These are phyloP conservation scores for Trypoxylus dichotomus DNA, from an alignment of 1,140 invertebrate species.

Conservation along the genomic window DNA sequence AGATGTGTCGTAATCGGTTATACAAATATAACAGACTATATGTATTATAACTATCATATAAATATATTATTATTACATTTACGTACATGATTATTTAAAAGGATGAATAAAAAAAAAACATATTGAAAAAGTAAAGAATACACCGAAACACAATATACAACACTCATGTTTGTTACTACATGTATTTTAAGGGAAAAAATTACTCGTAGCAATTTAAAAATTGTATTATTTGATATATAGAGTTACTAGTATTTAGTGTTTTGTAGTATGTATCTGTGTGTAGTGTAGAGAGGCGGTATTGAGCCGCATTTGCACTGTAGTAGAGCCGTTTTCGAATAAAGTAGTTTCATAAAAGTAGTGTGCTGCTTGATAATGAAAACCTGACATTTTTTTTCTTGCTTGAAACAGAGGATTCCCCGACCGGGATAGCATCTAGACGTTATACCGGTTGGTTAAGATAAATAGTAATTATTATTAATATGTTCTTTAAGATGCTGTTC, in stretches of 20 bases:
- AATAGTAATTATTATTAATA: conserved; percentile 22
- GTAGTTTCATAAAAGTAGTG: conserved; percentile 55
- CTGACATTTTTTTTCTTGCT: conserved; percentile 23
- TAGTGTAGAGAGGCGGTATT: conserved; percentile 48
- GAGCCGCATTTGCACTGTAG: conserved; percentile 49
- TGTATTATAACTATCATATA: conserved; percentile 1
- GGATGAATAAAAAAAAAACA: conserved; percentile 29
- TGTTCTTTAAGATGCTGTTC: background rate
- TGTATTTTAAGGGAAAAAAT: background rate
- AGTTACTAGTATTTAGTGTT: conserved; percentile 26
- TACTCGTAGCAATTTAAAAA: conserved; percentile 13
- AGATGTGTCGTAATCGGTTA: background rate
- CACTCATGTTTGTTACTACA: background rate
- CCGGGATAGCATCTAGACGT: conserved; percentile 11
- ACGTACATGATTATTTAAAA: conserved; percentile 30
- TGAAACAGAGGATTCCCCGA: background rate
- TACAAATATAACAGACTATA: conserved; percentile 11
- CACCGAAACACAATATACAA: background rate
- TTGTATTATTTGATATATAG: conserved; percentile 21
- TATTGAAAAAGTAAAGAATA: background rate
- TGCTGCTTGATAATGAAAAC: conserved; percentile 49
- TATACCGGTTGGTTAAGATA: background rate
- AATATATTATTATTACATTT: background rate
- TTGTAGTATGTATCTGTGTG: conserved; percentile 55
- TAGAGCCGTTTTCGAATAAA: conserved; percentile 55